These are phyloP conservation scores for Formica selysi DNA, from an alignment of 1,140 invertebrate species.

Conservation along the genomic window DNA sequence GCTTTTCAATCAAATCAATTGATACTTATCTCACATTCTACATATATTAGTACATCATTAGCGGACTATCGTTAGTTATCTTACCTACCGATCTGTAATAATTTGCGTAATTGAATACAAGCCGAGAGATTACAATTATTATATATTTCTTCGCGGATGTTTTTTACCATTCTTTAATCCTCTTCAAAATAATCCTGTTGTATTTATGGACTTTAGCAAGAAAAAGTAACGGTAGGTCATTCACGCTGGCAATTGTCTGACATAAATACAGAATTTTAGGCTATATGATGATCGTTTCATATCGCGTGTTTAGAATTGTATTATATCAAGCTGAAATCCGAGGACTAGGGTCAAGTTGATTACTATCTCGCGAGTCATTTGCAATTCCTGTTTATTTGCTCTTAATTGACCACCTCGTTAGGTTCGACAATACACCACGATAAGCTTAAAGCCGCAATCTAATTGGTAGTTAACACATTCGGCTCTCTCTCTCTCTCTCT, in stretches of 20 bases:
- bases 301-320: not conserved
- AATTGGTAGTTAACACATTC: conserved; percentile 59
- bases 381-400: conserved; percentile 69
- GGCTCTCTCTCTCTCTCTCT: not conserved
- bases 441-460: conserved; percentile 49
- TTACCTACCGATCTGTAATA: not conserved
- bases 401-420: conserved; percentile 74
- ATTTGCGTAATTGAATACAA: conserved; percentile 22
- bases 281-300: conserved; percentile 17
- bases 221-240: conserved; percentile 49
- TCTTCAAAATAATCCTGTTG: conserved; percentile 27
- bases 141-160: conserved; percentile 1
- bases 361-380: conserved; percentile 78
- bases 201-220: conserved; percentile 13
- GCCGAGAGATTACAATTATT: conserved; percentile 38
- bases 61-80: not conserved
- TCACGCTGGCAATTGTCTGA: conserved; percentile 49
- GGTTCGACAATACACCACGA: conserved; percentile 33
- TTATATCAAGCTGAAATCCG: conserved; percentile 19
- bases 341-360: conserved; percentile 48
- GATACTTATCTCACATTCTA: not conserved
- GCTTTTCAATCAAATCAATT: not conserved
- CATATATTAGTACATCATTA: conserved; percentile 1
- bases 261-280: conserved; percentile 38
- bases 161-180: not conserved